Base-by-base conservation (phyloP, 2,888 invertebrate genomes). In the Antheraea yamamai region DNA sequence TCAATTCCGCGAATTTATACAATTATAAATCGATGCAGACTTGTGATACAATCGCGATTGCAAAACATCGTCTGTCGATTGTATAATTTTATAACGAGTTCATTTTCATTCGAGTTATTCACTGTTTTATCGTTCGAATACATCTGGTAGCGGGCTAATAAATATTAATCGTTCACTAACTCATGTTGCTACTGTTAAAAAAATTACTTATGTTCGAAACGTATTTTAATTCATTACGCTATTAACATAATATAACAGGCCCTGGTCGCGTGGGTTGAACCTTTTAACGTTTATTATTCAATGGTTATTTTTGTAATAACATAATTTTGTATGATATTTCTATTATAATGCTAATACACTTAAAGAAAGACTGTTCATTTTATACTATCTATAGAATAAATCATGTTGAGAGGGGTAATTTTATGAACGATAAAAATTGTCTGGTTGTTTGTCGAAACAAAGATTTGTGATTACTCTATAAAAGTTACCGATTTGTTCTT, bases 111-210 rank as follows among this genome's bases (percentile, higher is more conserved):
- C 72, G 74, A 72, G 61, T 61, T 75, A n/a, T 18, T 18, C 66
- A 2, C 39, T 0, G n/a, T 70, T 10, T 70, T 70, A 39, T 61
- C 73, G 76, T 74, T 66, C 58, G 74, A 73, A 52, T 73, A 75
- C 61, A 10, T 7, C 35, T 30, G 70, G 75, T 82, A 82, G 80
- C 84, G 81, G 76, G 81, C 83, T 92, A 87, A 92, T 93, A 92
- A 92, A 93, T 93, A 92, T 92, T 92, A 92, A 93, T 93, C 88
- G 90, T 84, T 88, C 81, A 85, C 87, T 90, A 89, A 92, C 82
- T 90, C 87, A 88, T 88, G 90, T 88, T 89, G 93, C 94, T 92
- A 93, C 94, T 86, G 94, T 91, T 84, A 85, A 83, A 85, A 61
- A 88, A 81, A 87, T 89, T 88, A 86, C 87, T 84, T 83, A 86